Base-by-base conservation (phyloP, 2,113 vertebrate species). In the Australoheros scitulus region DNA sequence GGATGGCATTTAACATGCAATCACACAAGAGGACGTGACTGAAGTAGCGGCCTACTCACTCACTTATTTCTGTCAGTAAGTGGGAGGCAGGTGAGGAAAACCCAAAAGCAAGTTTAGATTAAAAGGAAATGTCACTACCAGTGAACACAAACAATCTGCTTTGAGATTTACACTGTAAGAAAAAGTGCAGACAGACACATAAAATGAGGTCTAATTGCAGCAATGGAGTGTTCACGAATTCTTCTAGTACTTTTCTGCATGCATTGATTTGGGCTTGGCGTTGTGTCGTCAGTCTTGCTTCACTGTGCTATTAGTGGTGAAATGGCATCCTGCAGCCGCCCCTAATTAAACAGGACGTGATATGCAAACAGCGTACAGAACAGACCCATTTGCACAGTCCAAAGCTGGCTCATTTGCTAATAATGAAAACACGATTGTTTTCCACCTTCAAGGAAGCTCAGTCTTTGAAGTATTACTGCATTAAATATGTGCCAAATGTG, bases 331-430 rank as follows among this genome's bases (percentile, higher is more conserved):
- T 22, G 77, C 1, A n/a, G 80, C 83, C 82, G 74, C 64, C 76
- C 29, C 65, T 89, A 57, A 91, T 92, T 82, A 88, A 89, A 79
- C 76, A 81, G 84, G 88, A 93, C 79, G 55, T 81, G 88, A 90
- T 80, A 13, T 74, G 77, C 77, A 3, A 86, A 43, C 3, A 5
- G 14, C 22, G 57, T 77, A 70, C 61, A 55, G 86, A 77, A 81
- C 32, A n/a, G 55, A 47, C 76, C 77, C 18, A 65, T 88, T 78
- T 80, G 77, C 58, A 34, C 6, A 2, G 7, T 65, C 83, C 68
- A 59, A 50, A 41, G 20, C 11, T 22, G 50, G n/a, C 43, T 57
- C 26, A 36, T 82, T 85, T 78, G 80, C 78, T 90, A 84, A 91
- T 82, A 79, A 88, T 61, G 43, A 88, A 85, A 91, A 88, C 86